Percentiles rank a stretch among this genome's conserved stretches.
These are phyloP conservation scores for Macropus fuliginosus DNA, from an alignment of 2,797 vertebrate species.

Conservation along the genomic window DNA sequence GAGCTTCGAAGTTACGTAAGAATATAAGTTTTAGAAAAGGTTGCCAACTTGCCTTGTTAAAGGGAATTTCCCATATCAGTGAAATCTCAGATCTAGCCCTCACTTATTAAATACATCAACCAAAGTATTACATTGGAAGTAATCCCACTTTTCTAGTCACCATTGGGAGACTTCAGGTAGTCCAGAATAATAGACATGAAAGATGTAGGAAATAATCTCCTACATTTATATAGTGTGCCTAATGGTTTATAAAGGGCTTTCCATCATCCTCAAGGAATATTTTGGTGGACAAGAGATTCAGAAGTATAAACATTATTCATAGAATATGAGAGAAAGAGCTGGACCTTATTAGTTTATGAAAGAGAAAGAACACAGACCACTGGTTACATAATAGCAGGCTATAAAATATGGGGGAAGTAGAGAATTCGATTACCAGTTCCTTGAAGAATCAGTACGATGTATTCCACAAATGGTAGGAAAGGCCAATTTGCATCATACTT, in stretches of 20 bases:
- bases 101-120: neutral
- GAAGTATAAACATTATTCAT: neutral
- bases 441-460: neutral
- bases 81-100: neutral
- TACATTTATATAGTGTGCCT: neutral
- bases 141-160: neutral
- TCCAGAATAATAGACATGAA: neutral
- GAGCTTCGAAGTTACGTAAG: slow-evolving; percentile 33
- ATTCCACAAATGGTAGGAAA: neutral
- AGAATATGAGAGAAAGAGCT: neutral
- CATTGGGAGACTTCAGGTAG: neutral
- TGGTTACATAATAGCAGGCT: neutral
- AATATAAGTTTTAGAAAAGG: neutral
- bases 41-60: neutral
- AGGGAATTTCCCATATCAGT: neutral
- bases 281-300: neutral
- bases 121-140: neutral
- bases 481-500: neutral
- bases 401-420: neutral
- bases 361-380: neutral
- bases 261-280: neutral
- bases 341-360: neutral
- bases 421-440: neutral
- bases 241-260: neutral
- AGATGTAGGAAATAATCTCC: neutral